Conservation (phyloP, 2,797 vertebrate genomes). For the Rachycentron canadum region DNA sequence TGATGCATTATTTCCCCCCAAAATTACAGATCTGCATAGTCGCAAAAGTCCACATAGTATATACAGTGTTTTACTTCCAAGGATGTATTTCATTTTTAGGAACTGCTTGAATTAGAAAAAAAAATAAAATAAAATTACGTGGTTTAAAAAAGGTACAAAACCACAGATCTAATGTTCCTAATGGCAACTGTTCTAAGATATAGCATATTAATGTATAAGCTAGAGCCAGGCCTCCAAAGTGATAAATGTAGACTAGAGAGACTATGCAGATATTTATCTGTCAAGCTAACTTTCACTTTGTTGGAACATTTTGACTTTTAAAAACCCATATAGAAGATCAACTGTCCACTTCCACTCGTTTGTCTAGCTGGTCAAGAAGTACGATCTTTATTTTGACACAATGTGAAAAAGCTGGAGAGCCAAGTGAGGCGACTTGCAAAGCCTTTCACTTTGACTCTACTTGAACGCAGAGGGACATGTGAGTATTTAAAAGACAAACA, state of each 20-base stretch:
- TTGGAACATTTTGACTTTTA: conserved; percentile 46
- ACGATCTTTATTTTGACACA: conserved; percentile 21
- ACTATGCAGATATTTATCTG: conserved; percentile 60
- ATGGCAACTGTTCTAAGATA: conserved; percentile 11
- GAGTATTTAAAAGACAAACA: conserved; percentile 57
- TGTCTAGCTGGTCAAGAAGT: conserved; percentile 18
- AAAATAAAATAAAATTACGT: not conserved
- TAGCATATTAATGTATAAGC: not conserved
- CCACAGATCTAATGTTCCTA: not conserved
- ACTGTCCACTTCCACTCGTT: conserved; percentile 22
- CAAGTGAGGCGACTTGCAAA: not conserved
- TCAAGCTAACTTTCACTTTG: conserved; percentile 43
- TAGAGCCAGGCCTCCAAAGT: conserved; percentile 3
- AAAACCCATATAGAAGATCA: conserved; percentile 46
- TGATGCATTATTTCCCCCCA: conserved; percentile 36
- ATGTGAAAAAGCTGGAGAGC: conserved; percentile 16
- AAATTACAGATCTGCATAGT: conserved; percentile 63
- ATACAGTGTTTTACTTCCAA: conserved; percentile 27
- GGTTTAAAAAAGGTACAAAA: conserved; percentile 2
- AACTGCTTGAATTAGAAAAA: conserved; percentile 15
- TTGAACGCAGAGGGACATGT: conserved; percentile 13
- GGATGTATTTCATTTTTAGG: conserved; percentile 12
- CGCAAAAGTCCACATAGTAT: conserved; percentile 47
- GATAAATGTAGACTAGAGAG: conserved; percentile 45
- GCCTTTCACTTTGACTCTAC: conserved; percentile 8